Evolutionary conservation across 2,797 vertebrate genomes (phyloP).

Genomic region (Sciurus carolinensis): DNA sequence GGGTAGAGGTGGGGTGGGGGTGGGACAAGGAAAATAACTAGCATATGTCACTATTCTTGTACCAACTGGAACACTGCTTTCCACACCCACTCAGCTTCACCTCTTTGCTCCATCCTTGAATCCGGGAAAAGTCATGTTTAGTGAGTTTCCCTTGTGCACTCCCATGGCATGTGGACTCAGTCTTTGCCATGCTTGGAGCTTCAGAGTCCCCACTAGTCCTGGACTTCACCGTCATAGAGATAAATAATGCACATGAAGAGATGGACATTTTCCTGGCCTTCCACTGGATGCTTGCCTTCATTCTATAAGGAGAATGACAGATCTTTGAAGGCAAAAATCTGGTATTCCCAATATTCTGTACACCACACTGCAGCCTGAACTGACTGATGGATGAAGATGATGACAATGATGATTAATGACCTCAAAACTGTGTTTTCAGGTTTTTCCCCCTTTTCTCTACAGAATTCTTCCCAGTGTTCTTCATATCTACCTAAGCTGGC

Average conservation of each 20-base stretch:
- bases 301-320: neutral
- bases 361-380: neutral
- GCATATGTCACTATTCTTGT: neutral
- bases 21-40: neutral
- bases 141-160: neutral
- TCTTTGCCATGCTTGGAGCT: neutral
- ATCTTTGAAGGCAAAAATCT: slow-evolving; percentile 40
- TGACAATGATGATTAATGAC: slow-evolving; percentile 35
- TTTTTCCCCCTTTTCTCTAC: fast-evolving
- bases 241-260: slow-evolving; percentile 25
- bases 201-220: neutral
- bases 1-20: fast-evolving
- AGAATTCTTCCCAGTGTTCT: slow-evolving; percentile 44
- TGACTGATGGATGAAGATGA: slow-evolving; percentile 23
- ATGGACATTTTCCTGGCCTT: neutral
- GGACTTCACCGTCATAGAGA: neutral
- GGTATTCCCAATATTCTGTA: neutral
- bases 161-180: neutral
- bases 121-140: neutral
- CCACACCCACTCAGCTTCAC: neutral
- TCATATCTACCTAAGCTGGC: neutral
- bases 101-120: neutral
- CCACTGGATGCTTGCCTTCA: slow-evolving; percentile 13
- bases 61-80: neutral
- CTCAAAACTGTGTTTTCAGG: slow-evolving; percentile 27